Conservation (phyloP, 2,797 vertebrate genomes). For the Buceros bicornis region DNA sequence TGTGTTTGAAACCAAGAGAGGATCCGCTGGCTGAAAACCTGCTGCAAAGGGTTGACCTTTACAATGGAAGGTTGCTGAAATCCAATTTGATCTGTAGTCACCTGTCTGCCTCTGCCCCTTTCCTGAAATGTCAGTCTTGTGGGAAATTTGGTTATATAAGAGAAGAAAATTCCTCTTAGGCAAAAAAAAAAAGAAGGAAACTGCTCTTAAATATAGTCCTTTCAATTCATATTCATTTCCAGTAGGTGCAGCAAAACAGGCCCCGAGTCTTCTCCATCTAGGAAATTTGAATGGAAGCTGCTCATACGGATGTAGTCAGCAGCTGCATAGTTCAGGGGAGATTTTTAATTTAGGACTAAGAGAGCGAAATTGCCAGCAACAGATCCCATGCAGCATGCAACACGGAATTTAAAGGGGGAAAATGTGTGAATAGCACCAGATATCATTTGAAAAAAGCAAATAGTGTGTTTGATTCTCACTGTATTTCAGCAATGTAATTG, state of each 20-base stretch:
- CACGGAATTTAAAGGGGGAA: constrained; percentile 26
- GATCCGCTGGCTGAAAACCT: constrained; percentile 46
- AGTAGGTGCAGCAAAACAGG: background rate
- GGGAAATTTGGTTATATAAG: constrained; percentile 73
- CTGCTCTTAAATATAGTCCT: constrained; percentile 34
- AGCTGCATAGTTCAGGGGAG: constrained; percentile 24
- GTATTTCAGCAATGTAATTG: background rate
- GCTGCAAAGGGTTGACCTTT: constrained; percentile 75
- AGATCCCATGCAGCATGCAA: constrained; percentile 47
- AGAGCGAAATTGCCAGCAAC: constrained; percentile 71
- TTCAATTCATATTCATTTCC: constrained; percentile 52
- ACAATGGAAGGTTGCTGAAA: constrained; percentile 78
- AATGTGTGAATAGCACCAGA: constrained; percentile 23
- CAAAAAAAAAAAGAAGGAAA: constrained; percentile 30
- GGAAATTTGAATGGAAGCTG: constrained; percentile 58
- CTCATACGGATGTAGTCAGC: background rate
- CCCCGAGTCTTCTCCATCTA: constrained; percentile 3
- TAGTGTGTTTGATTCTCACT: constrained; percentile 31
- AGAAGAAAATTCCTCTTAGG: constrained; percentile 67
- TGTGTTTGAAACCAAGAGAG: constrained; percentile 31
- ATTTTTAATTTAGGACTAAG: constrained; percentile 72
- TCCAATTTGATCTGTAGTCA: constrained; percentile 82
- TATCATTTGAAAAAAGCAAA: constrained; percentile 36
- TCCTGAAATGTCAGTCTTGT: constrained; percentile 80
- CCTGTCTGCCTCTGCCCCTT: constrained; percentile 76